phyloP scores from a whole-genome alignment of 1,140 invertebrate genomes.

The Drosophila parabipectinata region DNA sequence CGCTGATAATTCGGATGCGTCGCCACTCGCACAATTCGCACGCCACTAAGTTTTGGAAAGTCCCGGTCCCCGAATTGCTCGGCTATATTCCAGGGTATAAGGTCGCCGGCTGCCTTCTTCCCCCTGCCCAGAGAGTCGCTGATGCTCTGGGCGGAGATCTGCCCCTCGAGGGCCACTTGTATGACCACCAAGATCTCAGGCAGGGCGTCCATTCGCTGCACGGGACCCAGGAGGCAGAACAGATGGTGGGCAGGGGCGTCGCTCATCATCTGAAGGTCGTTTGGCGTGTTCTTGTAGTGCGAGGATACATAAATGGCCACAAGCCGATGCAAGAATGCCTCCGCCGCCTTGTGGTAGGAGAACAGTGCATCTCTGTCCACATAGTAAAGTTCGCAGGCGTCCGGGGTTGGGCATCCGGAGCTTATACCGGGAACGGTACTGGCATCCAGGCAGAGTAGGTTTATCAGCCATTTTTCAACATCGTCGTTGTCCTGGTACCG shows the following conservation, averaged over 20 bases:
- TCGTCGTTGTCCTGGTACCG: conserved; percentile 95
- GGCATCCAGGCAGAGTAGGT: conserved; percentile 96
- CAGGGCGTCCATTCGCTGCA: conserved; percentile 88
- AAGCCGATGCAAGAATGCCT: conserved; percentile 95
- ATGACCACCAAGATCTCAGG: conserved; percentile 97
- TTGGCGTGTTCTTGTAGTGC: conserved; percentile 99
- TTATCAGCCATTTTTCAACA: conserved; percentile 96
- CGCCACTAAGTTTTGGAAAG: conserved; percentile 96
- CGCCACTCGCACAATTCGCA: conserved; percentile 96
- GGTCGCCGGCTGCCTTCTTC: conserved; percentile 95
- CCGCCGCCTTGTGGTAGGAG: conserved; percentile 98
- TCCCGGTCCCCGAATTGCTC: conserved; percentile 98
- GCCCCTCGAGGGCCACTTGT: conserved; percentile 98
- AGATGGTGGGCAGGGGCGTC: conserved; percentile 99
- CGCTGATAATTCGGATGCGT: conserved; percentile 99
- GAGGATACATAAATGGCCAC: conserved; percentile 98
- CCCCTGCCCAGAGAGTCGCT: conserved; percentile 92
- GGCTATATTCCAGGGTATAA: conserved; percentile 99
- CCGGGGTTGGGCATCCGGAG: conserved; percentile 93
- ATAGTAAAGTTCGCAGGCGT: conserved; percentile 95
- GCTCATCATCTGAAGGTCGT: conserved; percentile 99
- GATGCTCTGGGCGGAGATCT: conserved; percentile 92
- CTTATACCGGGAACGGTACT: conserved; percentile 87
- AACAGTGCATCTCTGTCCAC: conserved; percentile 98
- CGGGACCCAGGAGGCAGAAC: conserved; percentile 96